Evolutionary conservation across 2,113 vertebrate species (phyloP).

Genomic region (Corythornis cristatus): DNA sequence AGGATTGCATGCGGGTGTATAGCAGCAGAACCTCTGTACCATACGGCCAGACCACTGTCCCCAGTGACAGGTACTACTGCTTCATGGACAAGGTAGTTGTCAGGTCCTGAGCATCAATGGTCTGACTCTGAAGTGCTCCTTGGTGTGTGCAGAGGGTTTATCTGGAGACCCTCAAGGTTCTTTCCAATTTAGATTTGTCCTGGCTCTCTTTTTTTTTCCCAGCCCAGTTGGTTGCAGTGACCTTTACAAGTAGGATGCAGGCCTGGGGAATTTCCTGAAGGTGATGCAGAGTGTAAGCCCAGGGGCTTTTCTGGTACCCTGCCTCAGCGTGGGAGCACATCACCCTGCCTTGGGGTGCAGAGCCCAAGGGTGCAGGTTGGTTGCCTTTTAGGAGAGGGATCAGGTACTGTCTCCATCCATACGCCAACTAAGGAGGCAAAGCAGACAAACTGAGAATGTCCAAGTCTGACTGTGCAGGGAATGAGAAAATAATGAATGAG

Average conservation of each 20-base stretch:
- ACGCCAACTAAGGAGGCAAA: background rate
- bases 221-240: background rate
- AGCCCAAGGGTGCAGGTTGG: background rate
- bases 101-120: accelerated
- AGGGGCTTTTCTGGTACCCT: background rate
- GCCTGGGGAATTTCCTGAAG: background rate
- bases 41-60: accelerated
- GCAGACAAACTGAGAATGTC: background rate
- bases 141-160: background rate
- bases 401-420: accelerated
- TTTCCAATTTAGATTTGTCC: background rate
- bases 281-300: accelerated
- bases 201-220: background rate
- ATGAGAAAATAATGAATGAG: slow-evolving; percentile 52
- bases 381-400: background rate
- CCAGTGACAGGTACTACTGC: background rate
- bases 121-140: background rate
- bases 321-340: background rate
- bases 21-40: background rate
- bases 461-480: background rate
- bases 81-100: accelerated
- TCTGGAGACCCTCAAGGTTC: background rate
- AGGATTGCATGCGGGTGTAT: background rate
- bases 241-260: accelerated
- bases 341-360: accelerated